Conservation (phyloP, 2,888 invertebrate species). For the Drosophila antonietae region DNA sequence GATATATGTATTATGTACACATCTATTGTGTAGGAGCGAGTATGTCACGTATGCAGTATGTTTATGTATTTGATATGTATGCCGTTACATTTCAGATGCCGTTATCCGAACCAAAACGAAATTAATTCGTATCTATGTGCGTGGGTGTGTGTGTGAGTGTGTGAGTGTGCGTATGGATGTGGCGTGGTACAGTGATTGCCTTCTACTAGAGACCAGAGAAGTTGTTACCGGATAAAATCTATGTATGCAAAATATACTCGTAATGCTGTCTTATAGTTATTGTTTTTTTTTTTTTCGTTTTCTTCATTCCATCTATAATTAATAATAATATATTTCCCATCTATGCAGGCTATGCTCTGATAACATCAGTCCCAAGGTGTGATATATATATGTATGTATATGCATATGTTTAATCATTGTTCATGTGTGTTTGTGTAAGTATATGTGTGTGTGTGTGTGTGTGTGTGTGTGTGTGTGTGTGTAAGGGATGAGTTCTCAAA, state of each 20-base stretch:
- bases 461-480: slow-evolving; percentile 29
- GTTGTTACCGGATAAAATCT: slow-evolving; percentile 34
- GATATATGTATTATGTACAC: slow-evolving; percentile 30
- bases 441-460: slow-evolving; percentile 16
- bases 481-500: slow-evolving; percentile 53
- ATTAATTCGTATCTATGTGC: slow-evolving; percentile 12
- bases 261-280: slow-evolving; percentile 46
- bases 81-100: slow-evolving; percentile 75
- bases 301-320: slow-evolving; percentile 42
- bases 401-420: slow-evolving; percentile 17
- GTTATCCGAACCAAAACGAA: slow-evolving; percentile 10
- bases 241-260: slow-evolving; percentile 59
- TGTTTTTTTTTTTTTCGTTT: background rate
- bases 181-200: background rate
- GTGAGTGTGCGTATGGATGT: slow-evolving; percentile 5
- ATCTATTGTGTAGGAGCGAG: slow-evolving; percentile 32
- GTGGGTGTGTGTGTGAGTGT: background rate
- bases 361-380: slow-evolving; percentile 56
- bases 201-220: background rate
- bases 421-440: too few species aligned
- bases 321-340: slow-evolving; percentile 49
- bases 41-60: slow-evolving; percentile 50
- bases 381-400: slow-evolving; percentile 32
- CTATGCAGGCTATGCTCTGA: slow-evolving; percentile 47
- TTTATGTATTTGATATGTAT: slow-evolving; percentile 81